Base-by-base conservation (phyloP, 2,888 invertebrate species). In the Acronicta aceris region DNA sequence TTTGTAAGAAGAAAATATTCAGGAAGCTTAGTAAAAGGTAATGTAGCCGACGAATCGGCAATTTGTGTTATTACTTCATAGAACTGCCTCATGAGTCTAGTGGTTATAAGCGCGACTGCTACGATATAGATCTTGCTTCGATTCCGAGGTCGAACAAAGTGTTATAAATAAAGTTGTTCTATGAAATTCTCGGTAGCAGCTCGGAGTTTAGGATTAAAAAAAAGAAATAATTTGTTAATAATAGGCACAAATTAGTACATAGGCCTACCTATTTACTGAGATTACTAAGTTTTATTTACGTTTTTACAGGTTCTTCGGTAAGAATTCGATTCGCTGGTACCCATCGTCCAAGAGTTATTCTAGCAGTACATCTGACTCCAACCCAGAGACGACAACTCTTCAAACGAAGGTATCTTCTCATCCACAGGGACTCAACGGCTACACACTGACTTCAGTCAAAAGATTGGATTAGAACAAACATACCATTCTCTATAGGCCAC, bases 1-100 rank as follows among this genome's bases (percentile, higher is more conserved):
- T 93, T 2, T 92, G 89, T 78, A 93, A 93, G 64, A 84, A 77
- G 72, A 89, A 90, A 48, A 90, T 91, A 48, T 74, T 81, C 7
- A 81, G 59, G 30, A 86, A 86, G 71, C 78, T 93, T 0, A 55
- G 61, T 8, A 85, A 86, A 60, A 83, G 81, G 92, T 92, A 69
- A 80, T n/a, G 81, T 45, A 33, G 12, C 3, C 33, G 10, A 33
- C 12, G 12, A 33, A 33, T 33, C 33, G 12, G 9, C 4, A 36
- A 36, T 36, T 33, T 33, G 33, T 33, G 3, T 10, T 2, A 10
- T 12, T 33, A 1, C 10, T 33, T 27, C 27, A 27, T 7, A 27
- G 1, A 27, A 1, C 7, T 27, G 5, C 5, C 4, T 5, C 27
- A 27, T 6, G 1, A 27, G 21, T 21, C 21, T 4, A 3, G 21